Conservation (phyloP, 2,888 invertebrate genomes). For the Dendrolimus pini region DNA sequence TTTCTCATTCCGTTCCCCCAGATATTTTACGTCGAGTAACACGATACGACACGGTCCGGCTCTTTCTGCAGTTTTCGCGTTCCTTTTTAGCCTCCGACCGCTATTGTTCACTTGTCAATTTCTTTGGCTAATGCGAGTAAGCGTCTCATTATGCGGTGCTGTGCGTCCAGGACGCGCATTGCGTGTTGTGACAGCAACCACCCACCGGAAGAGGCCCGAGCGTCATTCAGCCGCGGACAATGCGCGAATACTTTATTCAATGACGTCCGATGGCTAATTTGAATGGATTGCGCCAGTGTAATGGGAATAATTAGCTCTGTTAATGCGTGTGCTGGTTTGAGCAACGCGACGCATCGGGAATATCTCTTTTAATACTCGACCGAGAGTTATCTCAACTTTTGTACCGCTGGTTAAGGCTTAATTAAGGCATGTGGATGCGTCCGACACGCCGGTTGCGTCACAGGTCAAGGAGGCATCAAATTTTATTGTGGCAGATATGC, state of each 20-base stretch:
- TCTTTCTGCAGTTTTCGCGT: constrained; percentile 68
- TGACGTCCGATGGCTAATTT: constrained; percentile 70
- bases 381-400: constrained; percentile 39
- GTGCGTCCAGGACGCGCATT: constrained; percentile 71
- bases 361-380: constrained; percentile 34
- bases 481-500: constrained; percentile 26
- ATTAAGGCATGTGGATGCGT: constrained; percentile 35
- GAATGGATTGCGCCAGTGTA: constrained; percentile 68
- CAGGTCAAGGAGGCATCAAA: constrained; percentile 19
- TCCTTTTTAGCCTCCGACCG: constrained; percentile 61
- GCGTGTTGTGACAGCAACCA: constrained; percentile 76
- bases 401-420: constrained; percentile 42
- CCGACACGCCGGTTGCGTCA: constrained; percentile 24
- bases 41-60: constrained; percentile 77
- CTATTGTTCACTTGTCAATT: constrained; percentile 78
- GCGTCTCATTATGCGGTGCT: constrained; percentile 76
- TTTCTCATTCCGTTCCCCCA: constrained; percentile 74
- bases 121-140: constrained; percentile 77
- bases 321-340: constrained; percentile 34
- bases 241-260: constrained; percentile 72
- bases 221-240: constrained; percentile 71
- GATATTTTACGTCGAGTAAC: constrained; percentile 76
- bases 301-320: constrained; percentile 70
- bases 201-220: constrained; percentile 72
- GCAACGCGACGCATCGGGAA: constrained; percentile 19